A percentile compares a stretch with the other conserved stretches of the same genome.
Conservation (phyloP, 2,113 vertebrate species). For the Triplophysa siluroides region DNA sequence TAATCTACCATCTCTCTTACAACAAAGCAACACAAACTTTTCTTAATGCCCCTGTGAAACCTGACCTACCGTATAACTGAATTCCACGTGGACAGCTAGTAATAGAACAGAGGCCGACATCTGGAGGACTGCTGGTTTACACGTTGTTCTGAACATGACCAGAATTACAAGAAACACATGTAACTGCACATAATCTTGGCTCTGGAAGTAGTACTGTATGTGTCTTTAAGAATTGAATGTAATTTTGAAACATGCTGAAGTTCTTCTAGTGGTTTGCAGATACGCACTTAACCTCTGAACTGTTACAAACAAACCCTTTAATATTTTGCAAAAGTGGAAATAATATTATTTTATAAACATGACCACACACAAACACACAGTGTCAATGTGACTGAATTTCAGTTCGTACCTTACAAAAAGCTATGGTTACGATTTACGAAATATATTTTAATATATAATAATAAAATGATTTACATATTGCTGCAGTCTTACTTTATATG, state of each 20-base stretch:
- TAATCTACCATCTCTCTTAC: constrained; percentile 14
- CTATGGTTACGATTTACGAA: background rate
- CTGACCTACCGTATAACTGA: no score
- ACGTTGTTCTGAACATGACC: background rate
- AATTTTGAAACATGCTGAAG: background rate
- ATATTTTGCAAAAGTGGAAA: background rate
- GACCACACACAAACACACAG: background rate
- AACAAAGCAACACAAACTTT: background rate
- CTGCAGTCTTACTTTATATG: no score
- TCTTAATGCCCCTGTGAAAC: background rate
- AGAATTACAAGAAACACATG: constrained; percentile 16
- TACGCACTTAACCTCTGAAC: no score
- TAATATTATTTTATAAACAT: background rate
- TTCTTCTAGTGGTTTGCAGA: background rate
- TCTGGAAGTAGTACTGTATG: background rate
- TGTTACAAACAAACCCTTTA: constrained; percentile 2
- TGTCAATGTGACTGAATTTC: background rate
- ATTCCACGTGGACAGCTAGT: no score
- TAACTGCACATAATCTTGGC: background rate
- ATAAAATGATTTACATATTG: no score
- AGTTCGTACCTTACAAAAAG: no score
- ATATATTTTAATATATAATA: no score
- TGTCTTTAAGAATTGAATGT: background rate
- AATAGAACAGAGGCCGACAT: background rate
- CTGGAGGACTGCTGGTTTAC: constrained; percentile 20